Evolutionary conservation across 1,140 invertebrate species (phyloP).

Genomic region (Caenorhabditis brenneri): DNA sequence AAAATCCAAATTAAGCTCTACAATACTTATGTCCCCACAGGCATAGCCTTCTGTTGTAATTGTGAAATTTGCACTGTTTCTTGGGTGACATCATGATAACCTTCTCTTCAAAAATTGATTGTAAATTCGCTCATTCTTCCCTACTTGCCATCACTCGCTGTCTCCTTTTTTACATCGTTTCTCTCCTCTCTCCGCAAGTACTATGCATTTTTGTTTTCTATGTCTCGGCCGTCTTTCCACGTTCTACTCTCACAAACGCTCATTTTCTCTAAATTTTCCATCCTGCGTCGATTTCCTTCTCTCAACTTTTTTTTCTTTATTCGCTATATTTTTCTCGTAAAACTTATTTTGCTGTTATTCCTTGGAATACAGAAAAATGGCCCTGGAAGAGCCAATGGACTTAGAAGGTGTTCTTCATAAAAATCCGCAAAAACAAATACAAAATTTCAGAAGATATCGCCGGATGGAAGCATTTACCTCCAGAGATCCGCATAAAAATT

Average conservation of each 20-base stretch:
- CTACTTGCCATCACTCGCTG: neutral
- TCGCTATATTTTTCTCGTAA: neutral
- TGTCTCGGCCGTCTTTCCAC: no score
- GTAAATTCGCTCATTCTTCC: neutral
- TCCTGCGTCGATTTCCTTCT: neutral
- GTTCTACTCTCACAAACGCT: neutral
- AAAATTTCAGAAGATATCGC: slow-evolving; percentile 6
- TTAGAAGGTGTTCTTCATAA: slow-evolving; percentile 13
- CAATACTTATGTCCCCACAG: no score
- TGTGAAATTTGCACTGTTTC: no score
- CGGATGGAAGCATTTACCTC: slow-evolving; percentile 15
- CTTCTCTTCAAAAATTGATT: neutral
- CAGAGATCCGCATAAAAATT: slow-evolving; percentile 3
- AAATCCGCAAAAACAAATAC: no score
- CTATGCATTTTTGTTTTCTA: no score
- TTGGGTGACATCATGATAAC: no score
- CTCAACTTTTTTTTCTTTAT: neutral
- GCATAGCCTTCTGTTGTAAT: no score
- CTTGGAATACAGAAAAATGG: neutral
- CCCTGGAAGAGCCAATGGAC: neutral
- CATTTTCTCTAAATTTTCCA: neutral
- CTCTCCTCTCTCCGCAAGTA: no score
- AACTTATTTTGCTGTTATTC: neutral
- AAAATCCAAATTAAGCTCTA: no score
- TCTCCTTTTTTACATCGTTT: no score